Base-by-base conservation (phyloP, 1,140 invertebrate species). In the Psix sp. region DNA sequence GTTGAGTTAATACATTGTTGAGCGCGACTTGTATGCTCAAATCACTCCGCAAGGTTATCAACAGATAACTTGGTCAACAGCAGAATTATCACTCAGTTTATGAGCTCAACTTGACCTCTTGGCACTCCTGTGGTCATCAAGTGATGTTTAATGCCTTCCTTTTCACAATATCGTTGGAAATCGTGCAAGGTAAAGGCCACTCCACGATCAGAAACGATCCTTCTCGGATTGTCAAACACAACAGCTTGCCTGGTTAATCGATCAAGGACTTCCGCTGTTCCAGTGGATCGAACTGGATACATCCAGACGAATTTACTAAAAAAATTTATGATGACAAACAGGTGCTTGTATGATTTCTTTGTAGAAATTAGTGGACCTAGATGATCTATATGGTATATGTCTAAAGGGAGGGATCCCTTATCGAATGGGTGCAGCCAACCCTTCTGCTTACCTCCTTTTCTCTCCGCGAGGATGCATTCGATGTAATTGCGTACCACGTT, bases 161-260 rank as follows among this genome's bases (percentile, higher is more conserved):
- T n/a, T 13, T n/a, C 4, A 13, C 31, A 35, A 35, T 35, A 35
- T 35, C 10, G 31, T 3, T 24, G 4, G 11, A 35, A 35, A 4
- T 35, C 31, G 3, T 3, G 5, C 11, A n/a, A 35, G 3, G 31
- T 35, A n/a, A 35, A 35, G 3, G 11, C 31, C 3, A n/a, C n/a
- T 4, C 31, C 31, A 3, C 11, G 4, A 13, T 35, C 31, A 5
- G 31, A 5, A 4, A 35, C 11, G 3, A 35, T n/a, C 11, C 10
- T 35, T 35, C 4, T n/a, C 31, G 31, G 31, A 35, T 35, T 35
- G 9, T n/a, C 31, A 35, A 35, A 35, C 4, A 35, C n/a, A 5
- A 13, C 31, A 3, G 31, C 31, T 13, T 35, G 31, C 10, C 3
- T 35, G 10, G 4, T 3, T 4, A 35, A n/a, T 5, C 31, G 31